phyloP scores from a whole-genome alignment of 2,797 vertebrate species.

The Labeo calbasu region DNA sequence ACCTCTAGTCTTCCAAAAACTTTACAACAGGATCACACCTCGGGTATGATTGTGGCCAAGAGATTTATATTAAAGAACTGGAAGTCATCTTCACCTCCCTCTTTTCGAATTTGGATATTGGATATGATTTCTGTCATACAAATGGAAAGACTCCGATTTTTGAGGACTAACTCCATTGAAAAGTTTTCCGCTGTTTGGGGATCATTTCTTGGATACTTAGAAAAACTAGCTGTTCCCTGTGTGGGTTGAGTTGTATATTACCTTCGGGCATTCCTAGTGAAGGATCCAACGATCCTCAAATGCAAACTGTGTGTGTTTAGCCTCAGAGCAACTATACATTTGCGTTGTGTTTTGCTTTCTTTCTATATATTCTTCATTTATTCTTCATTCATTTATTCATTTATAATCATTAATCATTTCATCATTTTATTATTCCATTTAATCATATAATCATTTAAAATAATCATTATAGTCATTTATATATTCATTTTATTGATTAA shows the following conservation, averaged over 20 bases:
- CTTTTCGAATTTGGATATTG: neutral
- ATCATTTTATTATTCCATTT: too few species aligned
- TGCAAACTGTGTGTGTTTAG: too few species aligned
- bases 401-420: too few species aligned
- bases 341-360: too few species aligned
- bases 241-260: neutral
- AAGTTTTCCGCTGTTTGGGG: neutral
- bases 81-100: neutral
- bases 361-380: too few species aligned
- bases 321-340: too few species aligned
- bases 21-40: neutral
- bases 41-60: neutral
- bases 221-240: neutral
- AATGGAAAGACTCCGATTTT: neutral
- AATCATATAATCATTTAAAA: too few species aligned
- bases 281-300: too few species aligned
- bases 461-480: too few species aligned
- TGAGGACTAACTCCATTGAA: neutral
- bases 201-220: neutral
- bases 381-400: too few species aligned
- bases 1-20: neutral
- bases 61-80: neutral
- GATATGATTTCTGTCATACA: neutral
- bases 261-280: neutral
- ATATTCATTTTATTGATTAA: too few species aligned